Evolutionary conservation across 92 coral and sea anemone genomes (phyloP).

Genomic region (Siderastrea radians): DNA sequence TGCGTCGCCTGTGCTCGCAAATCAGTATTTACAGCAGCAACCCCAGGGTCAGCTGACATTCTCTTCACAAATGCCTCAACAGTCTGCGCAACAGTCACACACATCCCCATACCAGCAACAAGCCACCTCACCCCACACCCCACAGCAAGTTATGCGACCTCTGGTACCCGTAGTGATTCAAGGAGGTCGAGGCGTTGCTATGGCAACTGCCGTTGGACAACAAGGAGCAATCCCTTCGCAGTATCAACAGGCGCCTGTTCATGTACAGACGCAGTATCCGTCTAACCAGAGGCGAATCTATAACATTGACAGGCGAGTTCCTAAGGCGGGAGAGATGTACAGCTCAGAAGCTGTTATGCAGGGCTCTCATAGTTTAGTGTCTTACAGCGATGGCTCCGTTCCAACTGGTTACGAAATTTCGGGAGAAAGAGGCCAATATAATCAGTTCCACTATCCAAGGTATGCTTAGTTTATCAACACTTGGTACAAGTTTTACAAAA

Average conservation of each 20-base stretch:
- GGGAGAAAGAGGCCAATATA: constrained; percentile 77
- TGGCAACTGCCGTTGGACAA: constrained; percentile 72
- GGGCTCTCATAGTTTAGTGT: constrained; percentile 43
- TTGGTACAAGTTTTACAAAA: neutral
- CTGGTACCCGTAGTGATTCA: constrained; percentile 85
- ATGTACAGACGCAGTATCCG: constrained; percentile 80
- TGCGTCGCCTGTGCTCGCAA: constrained; percentile 81
- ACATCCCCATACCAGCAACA: constrained; percentile 79
- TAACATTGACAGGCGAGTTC: constrained; percentile 72
- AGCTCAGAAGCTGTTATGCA: constrained; percentile 68
- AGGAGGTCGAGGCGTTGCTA: constrained; percentile 77
- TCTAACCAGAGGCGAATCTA: constrained; percentile 72
- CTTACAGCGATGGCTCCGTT: constrained; percentile 43
- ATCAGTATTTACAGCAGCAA: constrained; percentile 59
- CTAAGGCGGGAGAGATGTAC: constrained; percentile 78
- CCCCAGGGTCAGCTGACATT: constrained; percentile 44
- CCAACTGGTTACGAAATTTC: constrained; percentile 57
- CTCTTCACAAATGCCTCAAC: constrained; percentile 63
- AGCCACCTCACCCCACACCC: constrained; percentile 64
- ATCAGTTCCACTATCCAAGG: constrained; percentile 76
- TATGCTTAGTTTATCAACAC: constrained; percentile 1
- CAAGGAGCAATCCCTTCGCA: constrained; percentile 65
- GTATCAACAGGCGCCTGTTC: constrained; percentile 72
- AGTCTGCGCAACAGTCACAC: constrained; percentile 71
- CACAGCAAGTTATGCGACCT: constrained; percentile 82